phyloP scores from a whole-genome alignment of 2,888 invertebrate genomes.

The Empis stercorea region DNA sequence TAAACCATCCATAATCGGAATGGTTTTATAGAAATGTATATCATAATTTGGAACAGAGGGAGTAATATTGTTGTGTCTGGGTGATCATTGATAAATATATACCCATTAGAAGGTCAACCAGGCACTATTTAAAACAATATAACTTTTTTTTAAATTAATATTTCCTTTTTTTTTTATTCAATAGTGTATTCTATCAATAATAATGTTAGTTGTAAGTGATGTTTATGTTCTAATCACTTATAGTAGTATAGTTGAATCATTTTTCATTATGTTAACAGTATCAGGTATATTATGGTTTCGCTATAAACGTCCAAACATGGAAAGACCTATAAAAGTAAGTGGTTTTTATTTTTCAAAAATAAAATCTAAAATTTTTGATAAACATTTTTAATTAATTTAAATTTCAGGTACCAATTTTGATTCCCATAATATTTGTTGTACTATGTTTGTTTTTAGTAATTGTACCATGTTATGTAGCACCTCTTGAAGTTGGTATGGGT shows the following conservation, averaged over 20 bases:
- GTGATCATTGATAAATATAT: no score
- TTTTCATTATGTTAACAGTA: constrained; percentile 80
- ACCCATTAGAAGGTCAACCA: no score
- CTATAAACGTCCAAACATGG: constrained; percentile 62
- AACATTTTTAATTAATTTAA: constrained; percentile 2
- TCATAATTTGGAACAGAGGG: no score
- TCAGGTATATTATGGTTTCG: constrained; percentile 73
- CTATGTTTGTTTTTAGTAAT: constrained; percentile 67
- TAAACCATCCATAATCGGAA: no score
- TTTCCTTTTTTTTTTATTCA: constrained; percentile 22
- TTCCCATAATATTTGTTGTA: constrained; percentile 64
- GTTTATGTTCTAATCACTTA: constrained; percentile 80
- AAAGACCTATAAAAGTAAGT: constrained; percentile 70
- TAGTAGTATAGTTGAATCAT: constrained; percentile 82
- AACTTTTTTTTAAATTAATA: background rate
- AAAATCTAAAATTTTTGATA: background rate
- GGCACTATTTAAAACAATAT: no score
- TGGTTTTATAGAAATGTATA: no score
- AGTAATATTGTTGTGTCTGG: no score
- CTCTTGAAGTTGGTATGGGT: constrained; percentile 67
- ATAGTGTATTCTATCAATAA: constrained; percentile 68
- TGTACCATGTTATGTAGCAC: constrained; percentile 66
- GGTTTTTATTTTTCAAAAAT: constrained; percentile 5
- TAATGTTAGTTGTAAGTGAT: constrained; percentile 75
- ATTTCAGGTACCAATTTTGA: constrained; percentile 52